Percentiles rank a stretch among this genome's conserved stretches.
phyloP scores from a whole-genome alignment of 2,888 invertebrate genomes.

The Nomada flava region DNA sequence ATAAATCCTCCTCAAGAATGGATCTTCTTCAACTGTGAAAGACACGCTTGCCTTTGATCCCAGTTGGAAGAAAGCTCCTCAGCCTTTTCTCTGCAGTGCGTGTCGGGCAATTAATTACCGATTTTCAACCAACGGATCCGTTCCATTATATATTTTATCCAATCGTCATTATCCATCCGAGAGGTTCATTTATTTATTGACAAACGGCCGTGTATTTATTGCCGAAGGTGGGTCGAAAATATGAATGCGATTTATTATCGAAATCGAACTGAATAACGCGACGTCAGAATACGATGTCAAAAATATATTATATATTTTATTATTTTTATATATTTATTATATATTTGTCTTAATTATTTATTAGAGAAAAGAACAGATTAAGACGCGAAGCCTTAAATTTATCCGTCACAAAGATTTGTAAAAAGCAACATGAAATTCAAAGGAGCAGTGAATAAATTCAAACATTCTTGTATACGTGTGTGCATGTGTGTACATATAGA shows the following conservation, averaged over 20 bases:
- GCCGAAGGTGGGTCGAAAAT: background rate
- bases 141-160: background rate
- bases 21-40: constrained; percentile 40
- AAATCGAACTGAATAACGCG: background rate
- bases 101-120: constrained; percentile 57
- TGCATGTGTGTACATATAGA: no score
- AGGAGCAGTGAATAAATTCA: no score
- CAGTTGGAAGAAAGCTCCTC: constrained; percentile 41
- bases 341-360: no score
- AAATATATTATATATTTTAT: background rate
- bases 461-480: no score
- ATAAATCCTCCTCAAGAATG: constrained; percentile 55
- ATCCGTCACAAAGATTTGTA: no score
- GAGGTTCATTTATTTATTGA: background rate
- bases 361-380: no score
- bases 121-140: constrained; percentile 19
- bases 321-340: no score
- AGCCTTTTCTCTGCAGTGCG: constrained; percentile 19
- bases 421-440: no score
- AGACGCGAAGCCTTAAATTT: no score
- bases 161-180: no score
- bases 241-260: constrained; percentile 1
- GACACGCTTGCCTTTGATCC: constrained; percentile 48
- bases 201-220: background rate
- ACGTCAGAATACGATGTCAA: no score